Percentiles rank a stretch among this genome's conserved stretches.
Evolutionary conservation across 2,888 invertebrate species (phyloP).

Genomic region (Metallyticus violacea): DNA sequence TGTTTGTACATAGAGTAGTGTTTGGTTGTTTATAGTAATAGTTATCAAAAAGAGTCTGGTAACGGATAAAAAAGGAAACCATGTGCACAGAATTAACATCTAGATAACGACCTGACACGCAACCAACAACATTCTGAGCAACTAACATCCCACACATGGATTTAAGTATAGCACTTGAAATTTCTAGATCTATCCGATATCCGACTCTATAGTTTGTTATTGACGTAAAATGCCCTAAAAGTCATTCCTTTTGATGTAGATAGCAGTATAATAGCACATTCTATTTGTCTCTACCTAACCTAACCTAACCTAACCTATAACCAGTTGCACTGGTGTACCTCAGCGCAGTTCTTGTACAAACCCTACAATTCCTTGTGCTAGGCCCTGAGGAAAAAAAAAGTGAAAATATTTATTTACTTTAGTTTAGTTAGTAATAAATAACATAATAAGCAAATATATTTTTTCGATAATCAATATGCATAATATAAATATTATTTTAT

Average conservation of each 20-base stretch:
- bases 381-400: neutral
- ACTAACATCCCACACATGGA: neutral
- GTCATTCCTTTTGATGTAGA: neutral
- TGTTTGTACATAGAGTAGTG: neutral
- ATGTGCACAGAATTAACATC: constrained; percentile 12
- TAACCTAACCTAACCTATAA: neutral
- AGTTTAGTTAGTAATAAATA: neutral
- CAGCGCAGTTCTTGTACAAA: neutral
- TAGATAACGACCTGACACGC: constrained; percentile 33
- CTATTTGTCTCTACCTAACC: neutral
- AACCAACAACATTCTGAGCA: neutral
- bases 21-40: neutral
- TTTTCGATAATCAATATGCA: neutral
- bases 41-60: neutral
- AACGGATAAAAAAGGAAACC: neutral
- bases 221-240: neutral
- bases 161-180: too few relatives aligned
- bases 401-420: neutral
- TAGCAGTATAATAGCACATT: neutral
- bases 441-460: neutral
- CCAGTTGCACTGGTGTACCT: neutral
- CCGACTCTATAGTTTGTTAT: neutral
- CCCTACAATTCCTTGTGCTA: neutral
- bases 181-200: neutral
- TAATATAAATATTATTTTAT: neutral